Conservation (phyloP, 2,888 invertebrate species). For the Aporophyla lueneburgensis region DNA sequence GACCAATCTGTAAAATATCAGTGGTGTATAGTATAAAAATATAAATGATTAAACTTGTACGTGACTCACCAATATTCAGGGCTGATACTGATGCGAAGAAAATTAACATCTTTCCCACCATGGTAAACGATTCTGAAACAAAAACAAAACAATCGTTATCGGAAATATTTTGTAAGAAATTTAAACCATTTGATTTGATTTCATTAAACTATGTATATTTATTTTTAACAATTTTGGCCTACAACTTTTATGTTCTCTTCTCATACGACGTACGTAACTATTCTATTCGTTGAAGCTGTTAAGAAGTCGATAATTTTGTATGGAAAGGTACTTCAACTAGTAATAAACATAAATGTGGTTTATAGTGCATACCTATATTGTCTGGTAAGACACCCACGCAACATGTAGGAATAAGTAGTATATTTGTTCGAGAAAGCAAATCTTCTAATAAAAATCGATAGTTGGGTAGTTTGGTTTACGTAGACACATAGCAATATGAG, state of each 20-base stretch:
- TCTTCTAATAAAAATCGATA: too few relatives aligned
- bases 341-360: too few relatives aligned
- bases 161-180: not conserved
- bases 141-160: conserved; percentile 54
- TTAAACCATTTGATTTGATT: too few relatives aligned
- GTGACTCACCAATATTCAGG: conserved; percentile 81
- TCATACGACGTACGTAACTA: not conserved
- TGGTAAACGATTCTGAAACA: conserved; percentile 78
- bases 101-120: conserved; percentile 76
- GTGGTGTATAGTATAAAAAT: too few relatives aligned
- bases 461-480: too few relatives aligned
- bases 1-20: too few relatives aligned
- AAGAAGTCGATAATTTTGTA: not conserved
- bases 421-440: not conserved
- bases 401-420: not conserved
- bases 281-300: not conserved
- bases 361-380: not conserved
- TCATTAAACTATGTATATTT: not conserved
- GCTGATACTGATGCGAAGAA: too few relatives aligned
- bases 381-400: not conserved
- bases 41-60: too few relatives aligned
- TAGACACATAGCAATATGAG: too few relatives aligned
- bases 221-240: not conserved
- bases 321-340: not conserved
- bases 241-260: not conserved